Conservation (phyloP, 2,888 invertebrate species). For the Orthosia gothica region DNA sequence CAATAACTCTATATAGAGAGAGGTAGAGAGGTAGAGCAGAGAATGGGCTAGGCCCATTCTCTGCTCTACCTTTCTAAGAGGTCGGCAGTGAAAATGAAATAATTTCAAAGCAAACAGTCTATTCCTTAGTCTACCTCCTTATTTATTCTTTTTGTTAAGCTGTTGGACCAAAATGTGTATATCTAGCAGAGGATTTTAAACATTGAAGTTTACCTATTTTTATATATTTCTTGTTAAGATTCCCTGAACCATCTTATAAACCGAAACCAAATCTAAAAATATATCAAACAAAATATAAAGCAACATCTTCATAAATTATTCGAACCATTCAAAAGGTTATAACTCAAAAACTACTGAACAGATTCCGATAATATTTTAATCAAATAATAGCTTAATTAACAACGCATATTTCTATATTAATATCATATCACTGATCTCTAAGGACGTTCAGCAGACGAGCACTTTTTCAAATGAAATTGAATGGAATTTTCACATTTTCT, state of each 20-base stretch:
- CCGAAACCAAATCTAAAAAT: conserved; percentile 17
- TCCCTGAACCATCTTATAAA: not conserved
- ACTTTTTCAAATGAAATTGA: conserved; percentile 7
- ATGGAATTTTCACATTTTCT: conserved; percentile 22
- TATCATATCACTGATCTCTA: not conserved
- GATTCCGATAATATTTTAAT: conserved; percentile 1
- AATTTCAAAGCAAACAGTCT: too few species aligned
- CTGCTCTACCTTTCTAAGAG: too few species aligned
- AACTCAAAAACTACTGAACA: conserved; percentile 19
- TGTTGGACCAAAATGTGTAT: too few species aligned
- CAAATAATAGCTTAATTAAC: not conserved
- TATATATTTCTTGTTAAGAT: not conserved
- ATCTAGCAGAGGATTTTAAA: too few species aligned
- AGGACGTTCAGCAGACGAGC: not conserved
- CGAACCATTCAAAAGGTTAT: not conserved
- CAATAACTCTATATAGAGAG: too few species aligned
- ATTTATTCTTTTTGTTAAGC: too few species aligned
- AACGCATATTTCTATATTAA: not conserved
- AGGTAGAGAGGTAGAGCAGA: too few species aligned
- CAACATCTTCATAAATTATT: not conserved
- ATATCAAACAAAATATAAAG: not conserved
- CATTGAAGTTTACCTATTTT: too few species aligned
- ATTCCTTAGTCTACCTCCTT: too few species aligned
- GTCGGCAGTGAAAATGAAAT: too few species aligned
- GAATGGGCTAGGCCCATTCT: too few species aligned